These are phyloP conservation scores for Pomatorhinus ruficollis DNA, from an alignment of 2,113 vertebrate genomes.

Conservation along the genomic window DNA sequence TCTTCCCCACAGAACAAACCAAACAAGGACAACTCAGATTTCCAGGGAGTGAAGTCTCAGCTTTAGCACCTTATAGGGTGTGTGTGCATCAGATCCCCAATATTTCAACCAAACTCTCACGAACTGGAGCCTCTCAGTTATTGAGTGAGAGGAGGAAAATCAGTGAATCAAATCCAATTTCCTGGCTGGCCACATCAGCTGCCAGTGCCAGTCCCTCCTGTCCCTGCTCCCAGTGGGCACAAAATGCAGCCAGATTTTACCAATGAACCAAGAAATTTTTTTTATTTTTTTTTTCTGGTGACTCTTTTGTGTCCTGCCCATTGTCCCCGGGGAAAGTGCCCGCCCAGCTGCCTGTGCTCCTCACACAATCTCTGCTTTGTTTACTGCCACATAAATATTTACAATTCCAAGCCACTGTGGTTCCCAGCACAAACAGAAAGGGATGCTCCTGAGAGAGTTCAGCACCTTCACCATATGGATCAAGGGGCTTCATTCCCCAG, in stretches of 20 bases:
- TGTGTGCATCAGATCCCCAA: neutral
- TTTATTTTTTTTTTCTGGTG: neutral
- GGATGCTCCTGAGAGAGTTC: slow-evolving; percentile 56
- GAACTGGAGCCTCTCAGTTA: neutral
- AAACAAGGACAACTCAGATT: neutral
- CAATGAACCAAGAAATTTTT: neutral
- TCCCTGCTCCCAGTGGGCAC: neutral
- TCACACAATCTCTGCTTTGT: slow-evolving; percentile 77
- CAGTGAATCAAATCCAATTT: slow-evolving; percentile 20
- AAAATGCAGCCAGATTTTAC: slow-evolving; percentile 16
- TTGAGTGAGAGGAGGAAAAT: neutral
- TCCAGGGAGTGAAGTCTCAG: neutral
- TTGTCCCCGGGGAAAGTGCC: slow-evolving; percentile 26
- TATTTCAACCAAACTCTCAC: neutral
- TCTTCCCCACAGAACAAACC: neutral
- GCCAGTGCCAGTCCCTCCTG: neutral
- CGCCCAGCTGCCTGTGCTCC: slow-evolving; percentile 20
- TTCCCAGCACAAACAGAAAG: slow-evolving; percentile 71
- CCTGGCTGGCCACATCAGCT: slow-evolving; percentile 44
- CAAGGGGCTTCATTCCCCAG: neutral
- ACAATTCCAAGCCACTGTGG: slow-evolving; percentile 64
- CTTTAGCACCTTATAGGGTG: neutral
- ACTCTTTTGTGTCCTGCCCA: slow-evolving; percentile 61
- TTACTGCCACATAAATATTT: slow-evolving; percentile 77
- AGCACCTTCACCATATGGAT: slow-evolving; percentile 48